A percentile compares a stretch with the other conserved stretches of the same genome.
Conservation (phyloP, 23 tunicate genomes). For the Styela clava region DNA sequence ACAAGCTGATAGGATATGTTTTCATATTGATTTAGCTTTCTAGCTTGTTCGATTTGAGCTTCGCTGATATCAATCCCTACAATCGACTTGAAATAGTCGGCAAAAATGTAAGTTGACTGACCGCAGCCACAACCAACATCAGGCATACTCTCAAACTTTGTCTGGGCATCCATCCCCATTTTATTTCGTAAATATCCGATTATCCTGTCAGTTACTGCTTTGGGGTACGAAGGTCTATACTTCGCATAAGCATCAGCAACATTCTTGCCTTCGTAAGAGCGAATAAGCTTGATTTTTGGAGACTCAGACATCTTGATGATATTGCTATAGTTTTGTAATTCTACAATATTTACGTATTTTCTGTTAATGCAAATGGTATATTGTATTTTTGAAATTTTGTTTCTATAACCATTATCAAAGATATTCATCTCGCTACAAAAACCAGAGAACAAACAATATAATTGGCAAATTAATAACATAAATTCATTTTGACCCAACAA, state of each 20-base stretch:
- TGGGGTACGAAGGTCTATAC: not conserved
- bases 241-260: not conserved
- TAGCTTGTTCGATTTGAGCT: slow-evolving; percentile 1
- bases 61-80: slow-evolving; percentile 10
- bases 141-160: not conserved
- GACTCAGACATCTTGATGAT: too few relatives aligned
- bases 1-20: slow-evolving; percentile 1
- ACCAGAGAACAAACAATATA: too few relatives aligned
- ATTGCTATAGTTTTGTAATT: too few relatives aligned
- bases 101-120: not conserved
- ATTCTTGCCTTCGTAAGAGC: not conserved
- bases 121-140: slow-evolving; percentile 18
- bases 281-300: not conserved
- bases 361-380: too few relatives aligned
- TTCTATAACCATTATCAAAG: too few relatives aligned
- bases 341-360: too few relatives aligned
- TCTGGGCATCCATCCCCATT: not conserved
- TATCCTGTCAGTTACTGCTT: not conserved
- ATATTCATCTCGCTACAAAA: too few relatives aligned
- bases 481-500: too few relatives aligned
- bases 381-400: too few relatives aligned
- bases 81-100: not conserved
- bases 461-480: too few relatives aligned
- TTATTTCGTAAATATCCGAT: not conserved
- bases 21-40: not conserved